Conservation (phyloP, 2,113 vertebrate species). For the Empidonax traillii region DNA sequence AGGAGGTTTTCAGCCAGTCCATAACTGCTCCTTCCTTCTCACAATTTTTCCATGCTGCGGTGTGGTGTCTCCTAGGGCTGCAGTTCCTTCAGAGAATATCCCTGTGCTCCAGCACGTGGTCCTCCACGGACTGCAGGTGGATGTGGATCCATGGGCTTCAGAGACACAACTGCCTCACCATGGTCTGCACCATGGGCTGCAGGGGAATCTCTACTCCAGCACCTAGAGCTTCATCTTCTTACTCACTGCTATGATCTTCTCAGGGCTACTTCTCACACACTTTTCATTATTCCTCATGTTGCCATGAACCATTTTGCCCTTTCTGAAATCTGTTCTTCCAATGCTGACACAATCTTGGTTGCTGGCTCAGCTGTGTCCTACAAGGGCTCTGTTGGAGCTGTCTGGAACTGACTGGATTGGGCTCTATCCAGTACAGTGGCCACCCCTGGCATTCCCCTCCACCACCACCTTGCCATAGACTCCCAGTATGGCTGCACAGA, state of each 20-base stretch:
- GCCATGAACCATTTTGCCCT: neutral
- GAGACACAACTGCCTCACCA: neutral
- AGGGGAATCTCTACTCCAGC: fast-evolving
- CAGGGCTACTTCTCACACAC: neutral
- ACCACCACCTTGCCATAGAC: neutral
- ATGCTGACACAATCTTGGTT: neutral
- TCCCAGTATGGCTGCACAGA: neutral
- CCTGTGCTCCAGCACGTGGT: fast-evolving
- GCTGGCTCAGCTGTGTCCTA: neutral
- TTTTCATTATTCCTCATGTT: neutral
- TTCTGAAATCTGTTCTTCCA: neutral
- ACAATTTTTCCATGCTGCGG: neutral
- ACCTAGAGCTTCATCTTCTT: neutral
- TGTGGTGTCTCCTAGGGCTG: neutral
- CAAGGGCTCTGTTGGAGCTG: neutral
- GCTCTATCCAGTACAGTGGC: neutral
- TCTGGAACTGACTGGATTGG: fast-evolving
- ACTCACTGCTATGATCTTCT: neutral
- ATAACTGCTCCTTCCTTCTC: neutral
- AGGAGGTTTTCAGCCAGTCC: fast-evolving
- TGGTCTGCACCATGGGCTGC: fast-evolving
- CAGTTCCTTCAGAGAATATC: neutral
- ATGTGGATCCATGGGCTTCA: neutral
- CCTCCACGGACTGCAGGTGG: neutral
- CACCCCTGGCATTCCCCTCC: fast-evolving